Conservation (phyloP, 2,888 invertebrate species). For the Automeris io region DNA sequence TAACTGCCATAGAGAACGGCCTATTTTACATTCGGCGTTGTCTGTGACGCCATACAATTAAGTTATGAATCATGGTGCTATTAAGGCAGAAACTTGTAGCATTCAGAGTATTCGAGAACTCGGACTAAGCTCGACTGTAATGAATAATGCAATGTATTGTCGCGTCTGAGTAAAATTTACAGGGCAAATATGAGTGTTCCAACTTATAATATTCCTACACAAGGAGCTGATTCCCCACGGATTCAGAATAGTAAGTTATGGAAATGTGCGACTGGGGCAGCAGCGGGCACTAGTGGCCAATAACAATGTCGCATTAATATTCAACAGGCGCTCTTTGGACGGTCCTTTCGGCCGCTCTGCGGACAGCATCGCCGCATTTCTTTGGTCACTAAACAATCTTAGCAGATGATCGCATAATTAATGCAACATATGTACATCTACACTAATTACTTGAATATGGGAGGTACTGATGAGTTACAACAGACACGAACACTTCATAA, state of each 20-base stretch:
- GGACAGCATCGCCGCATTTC: slow-evolving; percentile 55
- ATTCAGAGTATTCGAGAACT: slow-evolving; percentile 32
- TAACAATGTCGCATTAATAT: slow-evolving; percentile 77
- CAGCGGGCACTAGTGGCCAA: slow-evolving; percentile 72
- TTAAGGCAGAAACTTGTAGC: slow-evolving; percentile 17
- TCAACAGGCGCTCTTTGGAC: slow-evolving; percentile 71
- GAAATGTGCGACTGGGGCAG: slow-evolving; percentile 75
- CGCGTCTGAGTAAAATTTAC: slow-evolving; percentile 48
- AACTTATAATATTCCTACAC: slow-evolving; percentile 65
- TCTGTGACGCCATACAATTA: slow-evolving; percentile 34
- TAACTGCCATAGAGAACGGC: slow-evolving; percentile 17
- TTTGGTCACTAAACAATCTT: slow-evolving; percentile 28
- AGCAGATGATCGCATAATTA: background rate
- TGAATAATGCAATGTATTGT: slow-evolving; percentile 51
- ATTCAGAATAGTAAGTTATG: slow-evolving; percentile 76
- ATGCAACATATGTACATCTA: background rate
- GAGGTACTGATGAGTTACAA: too few species aligned
- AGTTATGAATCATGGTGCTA: slow-evolving; percentile 32
- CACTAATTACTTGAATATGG: background rate
- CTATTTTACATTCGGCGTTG: slow-evolving; percentile 28
- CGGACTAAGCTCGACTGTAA: slow-evolving; percentile 31
- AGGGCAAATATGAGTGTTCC: slow-evolving; percentile 54
- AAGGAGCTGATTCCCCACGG: slow-evolving; percentile 69
- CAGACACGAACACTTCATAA: too few species aligned
- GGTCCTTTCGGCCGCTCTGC: slow-evolving; percentile 46